Percentiles rank a stretch among this genome's conserved stretches.
These are phyloP conservation scores for Planiliza haematocheilus DNA, from an alignment of 2,113 vertebrate species.

Conservation along the genomic window DNA sequence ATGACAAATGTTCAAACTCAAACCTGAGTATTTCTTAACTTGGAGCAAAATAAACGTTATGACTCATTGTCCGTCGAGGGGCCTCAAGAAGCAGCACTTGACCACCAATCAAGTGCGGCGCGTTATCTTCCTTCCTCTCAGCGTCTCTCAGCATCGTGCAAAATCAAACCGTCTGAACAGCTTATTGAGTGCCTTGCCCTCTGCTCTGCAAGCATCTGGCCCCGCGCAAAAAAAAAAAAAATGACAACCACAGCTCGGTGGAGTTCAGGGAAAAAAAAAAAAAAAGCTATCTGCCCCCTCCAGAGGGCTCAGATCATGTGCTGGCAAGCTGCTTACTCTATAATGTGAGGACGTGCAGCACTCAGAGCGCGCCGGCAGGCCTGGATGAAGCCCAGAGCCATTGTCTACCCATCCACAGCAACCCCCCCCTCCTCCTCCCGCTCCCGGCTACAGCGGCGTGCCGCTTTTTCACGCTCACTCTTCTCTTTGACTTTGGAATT, in stretches of 20 bases:
- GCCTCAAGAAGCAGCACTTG: too few species aligned
- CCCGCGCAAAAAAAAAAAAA: background rate
- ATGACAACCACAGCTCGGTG: slow-evolving; percentile 9
- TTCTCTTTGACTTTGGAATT: slow-evolving; percentile 66
- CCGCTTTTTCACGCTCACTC: slow-evolving; percentile 47
- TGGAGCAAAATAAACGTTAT: too few species aligned
- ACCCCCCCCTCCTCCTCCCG: too few species aligned
- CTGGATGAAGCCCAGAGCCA: slow-evolving; percentile 37
- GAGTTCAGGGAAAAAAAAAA: background rate
- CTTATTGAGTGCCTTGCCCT: background rate
- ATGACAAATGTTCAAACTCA: too few species aligned
- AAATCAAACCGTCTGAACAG: slow-evolving; percentile 15
- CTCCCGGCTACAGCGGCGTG: slow-evolving; percentile 20
- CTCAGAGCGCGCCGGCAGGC: slow-evolving; percentile 30
- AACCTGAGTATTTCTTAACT: too few species aligned
- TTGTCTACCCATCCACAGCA: slow-evolving; percentile 48
- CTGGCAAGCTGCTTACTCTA: slow-evolving; percentile 37
- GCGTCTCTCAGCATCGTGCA: background rate
- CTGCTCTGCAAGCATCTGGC: slow-evolving; percentile 9
- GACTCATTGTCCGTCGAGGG: too few species aligned
- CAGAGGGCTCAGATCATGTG: slow-evolving; percentile 50
- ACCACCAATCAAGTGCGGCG: too few species aligned
- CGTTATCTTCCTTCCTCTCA: background rate
- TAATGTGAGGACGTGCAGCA: slow-evolving; percentile 39
- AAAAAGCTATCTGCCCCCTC: slow-evolving; percentile 39